Conservation (phyloP, 2,113 vertebrate genomes). For the Lepus timidus region DNA sequence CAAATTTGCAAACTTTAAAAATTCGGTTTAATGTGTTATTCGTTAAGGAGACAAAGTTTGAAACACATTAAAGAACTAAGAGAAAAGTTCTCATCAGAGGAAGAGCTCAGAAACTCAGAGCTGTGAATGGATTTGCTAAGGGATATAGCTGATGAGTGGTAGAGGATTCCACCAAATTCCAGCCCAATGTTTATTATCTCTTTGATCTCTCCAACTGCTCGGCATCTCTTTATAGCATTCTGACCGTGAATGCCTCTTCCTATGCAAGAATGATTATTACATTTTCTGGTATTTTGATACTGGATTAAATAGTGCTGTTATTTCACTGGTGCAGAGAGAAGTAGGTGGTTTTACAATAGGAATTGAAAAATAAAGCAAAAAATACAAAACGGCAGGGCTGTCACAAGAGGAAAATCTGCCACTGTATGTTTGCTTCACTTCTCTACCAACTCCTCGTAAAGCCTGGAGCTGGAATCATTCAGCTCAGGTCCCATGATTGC, state of each 20-base stretch:
- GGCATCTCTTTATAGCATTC: neutral
- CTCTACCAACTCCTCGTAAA: neutral
- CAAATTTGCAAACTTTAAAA: neutral
- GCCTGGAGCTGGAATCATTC: neutral
- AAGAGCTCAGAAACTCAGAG: neutral
- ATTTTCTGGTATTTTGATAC: neutral
- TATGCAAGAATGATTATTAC: neutral
- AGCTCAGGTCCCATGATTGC: neutral
- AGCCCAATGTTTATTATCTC: neutral
- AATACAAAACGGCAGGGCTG: neutral
- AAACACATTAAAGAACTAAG: neutral
- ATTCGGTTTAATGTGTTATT: neutral
- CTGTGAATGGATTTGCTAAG: neutral
- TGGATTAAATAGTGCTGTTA: neutral
- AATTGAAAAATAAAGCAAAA: neutral
- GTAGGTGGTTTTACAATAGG: neutral
- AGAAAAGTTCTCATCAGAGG: neutral
- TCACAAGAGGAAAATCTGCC: neutral
- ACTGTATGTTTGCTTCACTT: neutral
- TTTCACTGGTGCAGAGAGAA: neutral
- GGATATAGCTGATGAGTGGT: neutral
- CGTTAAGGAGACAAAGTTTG: neutral
- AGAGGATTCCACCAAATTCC: neutral
- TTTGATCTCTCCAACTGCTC: neutral
- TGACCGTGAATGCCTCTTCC: neutral